A percentile compares a stretch with the other conserved stretches of the same genome.
Evolutionary conservation across 2,888 invertebrate genomes (phyloP).

Genomic region (Drosophila bunnanda): DNA sequence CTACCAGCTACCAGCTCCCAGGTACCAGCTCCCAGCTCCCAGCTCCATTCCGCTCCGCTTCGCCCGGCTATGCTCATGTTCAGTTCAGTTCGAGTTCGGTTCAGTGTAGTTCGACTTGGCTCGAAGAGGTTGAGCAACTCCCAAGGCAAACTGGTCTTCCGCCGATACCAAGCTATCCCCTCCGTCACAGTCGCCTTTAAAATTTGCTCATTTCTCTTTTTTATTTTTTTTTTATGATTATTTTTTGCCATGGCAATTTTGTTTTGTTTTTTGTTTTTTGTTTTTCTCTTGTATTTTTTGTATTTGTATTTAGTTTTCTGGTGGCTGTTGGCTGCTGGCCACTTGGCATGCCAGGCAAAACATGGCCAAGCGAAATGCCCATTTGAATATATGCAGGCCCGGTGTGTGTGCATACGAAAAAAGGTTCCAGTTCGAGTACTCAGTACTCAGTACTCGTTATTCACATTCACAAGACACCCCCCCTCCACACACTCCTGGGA

Average conservation of each 20-base stretch:
- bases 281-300: too few species aligned
- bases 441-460: not conserved
- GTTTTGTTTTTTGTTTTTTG: conserved; percentile 27
- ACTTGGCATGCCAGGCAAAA: conserved; percentile 66
- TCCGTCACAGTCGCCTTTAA: conserved; percentile 29
- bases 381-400: conserved; percentile 36
- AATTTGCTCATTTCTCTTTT: conserved; percentile 65
- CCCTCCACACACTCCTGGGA: conserved; percentile 7
- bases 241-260: conserved; percentile 37
- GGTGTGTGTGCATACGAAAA: conserved; percentile 14
- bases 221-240: conserved; percentile 14
- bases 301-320: conserved; percentile 29
- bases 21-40: not conserved
- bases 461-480: conserved; percentile 2
- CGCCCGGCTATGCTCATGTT: conserved; percentile 15
- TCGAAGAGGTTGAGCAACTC: conserved; percentile 71
- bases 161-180: conserved; percentile 36
- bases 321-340: conserved; percentile 39
- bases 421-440: conserved; percentile 30
- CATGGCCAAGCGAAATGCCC: conserved; percentile 32
- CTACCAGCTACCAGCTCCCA: not conserved
- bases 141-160: conserved; percentile 83
- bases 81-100: conserved; percentile 13
- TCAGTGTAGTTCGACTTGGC: conserved; percentile 31
- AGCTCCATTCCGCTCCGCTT: conserved; percentile 28